These are phyloP conservation scores for Cyanocitta stelleri DNA, from an alignment of 2,113 vertebrate genomes.

Conservation along the genomic window DNA sequence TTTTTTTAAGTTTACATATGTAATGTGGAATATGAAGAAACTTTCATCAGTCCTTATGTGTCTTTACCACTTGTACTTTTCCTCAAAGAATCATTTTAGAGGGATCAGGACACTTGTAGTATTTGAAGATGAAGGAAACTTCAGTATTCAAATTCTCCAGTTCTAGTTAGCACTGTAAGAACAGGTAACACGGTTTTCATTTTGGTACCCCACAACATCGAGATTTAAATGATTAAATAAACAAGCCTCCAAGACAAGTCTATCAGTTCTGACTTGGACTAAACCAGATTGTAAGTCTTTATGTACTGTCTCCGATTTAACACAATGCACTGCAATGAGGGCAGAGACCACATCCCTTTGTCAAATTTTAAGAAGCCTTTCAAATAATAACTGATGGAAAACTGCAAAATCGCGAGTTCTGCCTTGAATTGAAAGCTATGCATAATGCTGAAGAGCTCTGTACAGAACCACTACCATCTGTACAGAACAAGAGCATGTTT, in stretches of 20 bases:
- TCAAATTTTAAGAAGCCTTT: neutral
- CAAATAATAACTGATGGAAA: neutral
- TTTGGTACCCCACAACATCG: neutral
- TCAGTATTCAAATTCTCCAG: neutral
- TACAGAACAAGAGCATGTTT: neutral
- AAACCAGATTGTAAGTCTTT: neutral
- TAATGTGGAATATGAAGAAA: neutral
- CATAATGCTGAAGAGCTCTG: neutral
- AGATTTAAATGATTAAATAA: neutral
- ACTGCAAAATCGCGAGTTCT: neutral
- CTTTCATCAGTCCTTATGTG: neutral
- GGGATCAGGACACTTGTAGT: neutral
- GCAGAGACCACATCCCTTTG: neutral
- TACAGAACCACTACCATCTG: neutral
- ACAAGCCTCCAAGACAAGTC: neutral
- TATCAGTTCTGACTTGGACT: neutral
- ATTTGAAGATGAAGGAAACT: neutral
- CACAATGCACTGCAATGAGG: fast-evolving
- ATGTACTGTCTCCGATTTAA: neutral
- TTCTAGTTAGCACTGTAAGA: neutral
- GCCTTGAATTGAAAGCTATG: neutral
- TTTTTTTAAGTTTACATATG: neutral
- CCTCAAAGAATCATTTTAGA: neutral
- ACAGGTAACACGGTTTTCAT: neutral
- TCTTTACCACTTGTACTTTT: neutral